Evolutionary conservation across 2,113 vertebrate genomes (phyloP), one percentile per base, ranked within the genome.

Genomic region (Trematomus loennbergii): DNA sequence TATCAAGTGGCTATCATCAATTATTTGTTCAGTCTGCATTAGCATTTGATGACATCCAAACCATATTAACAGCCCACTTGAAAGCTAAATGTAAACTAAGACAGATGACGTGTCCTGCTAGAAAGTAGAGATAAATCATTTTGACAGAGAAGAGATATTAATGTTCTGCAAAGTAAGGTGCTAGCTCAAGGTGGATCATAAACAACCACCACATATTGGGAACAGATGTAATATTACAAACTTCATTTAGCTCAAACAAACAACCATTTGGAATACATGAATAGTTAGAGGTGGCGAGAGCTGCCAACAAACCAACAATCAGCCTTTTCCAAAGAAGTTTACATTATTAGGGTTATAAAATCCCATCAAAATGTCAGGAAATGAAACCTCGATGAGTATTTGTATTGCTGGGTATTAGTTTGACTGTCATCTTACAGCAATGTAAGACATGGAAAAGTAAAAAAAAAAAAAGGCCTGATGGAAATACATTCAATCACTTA

Each of bases 401-500:
- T 90, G 81, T 79, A 80, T 90, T 79, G 36, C 63, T 53, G 40
- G 40, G 52, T 77, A 60, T 85, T 29, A 43, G 33, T 77, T 67
- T 86, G 66, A 86, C 73, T 82, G 72, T 84, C 79, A 78, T 74
- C 82, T 86, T 69, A 66, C 55, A 83, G 75, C 70, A 13, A 67
- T 52, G 69, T 36, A 60, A 73, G 72, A 83, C 53, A 22, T 49
- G 48, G 71, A 88, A 65, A 55, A 75, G n/a, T 33, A 36, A 53
- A 85, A 29, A 82, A 53, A 85, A 29, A 82, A 84, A 73, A 71
- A 79, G 25, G 16, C 33, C 53, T 61, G 68, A 68, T 86, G 73
- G 86, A 89, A 86, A 91, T 78, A 86, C 83, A 90, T 74, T 74
- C 49, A 67, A 16, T 0, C 55, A 77, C 17, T 79, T 78, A 72